phyloP scores from a whole-genome alignment of 2,797 vertebrate genomes.

The Chelonia mydas region DNA sequence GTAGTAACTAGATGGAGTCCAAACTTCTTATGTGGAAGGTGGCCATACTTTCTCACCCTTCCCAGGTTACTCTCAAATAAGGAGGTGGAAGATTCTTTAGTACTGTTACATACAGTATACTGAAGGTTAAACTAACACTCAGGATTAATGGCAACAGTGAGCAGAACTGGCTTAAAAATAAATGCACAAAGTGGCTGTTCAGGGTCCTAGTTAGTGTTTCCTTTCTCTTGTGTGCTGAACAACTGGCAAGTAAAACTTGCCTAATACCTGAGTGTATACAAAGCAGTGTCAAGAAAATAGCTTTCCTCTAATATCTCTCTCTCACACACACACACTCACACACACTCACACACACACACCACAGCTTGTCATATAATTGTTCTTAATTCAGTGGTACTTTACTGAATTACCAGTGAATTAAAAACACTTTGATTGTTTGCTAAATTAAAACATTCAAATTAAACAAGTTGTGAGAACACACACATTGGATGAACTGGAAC shows the following conservation, averaged over 20 bases:
- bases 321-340: too few relatives aligned
- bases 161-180: background rate
- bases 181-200: background rate
- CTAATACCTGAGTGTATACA: rapidly evolving
- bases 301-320: background rate
- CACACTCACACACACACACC: too few relatives aligned
- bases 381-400: background rate
- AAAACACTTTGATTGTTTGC: background rate
- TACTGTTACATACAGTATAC: rapidly evolving
- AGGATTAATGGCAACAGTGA: background rate
- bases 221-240: background rate
- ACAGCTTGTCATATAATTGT: rapidly evolving
- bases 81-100: background rate
- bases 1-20: background rate
- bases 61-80: background rate
- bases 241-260: background rate
- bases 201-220: background rate
- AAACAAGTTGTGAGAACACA: background rate
- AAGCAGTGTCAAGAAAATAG: background rate
- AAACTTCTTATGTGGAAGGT: background rate
- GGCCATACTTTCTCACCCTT: background rate
- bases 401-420: background rate
- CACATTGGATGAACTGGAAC: background rate
- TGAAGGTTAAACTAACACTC: background rate
- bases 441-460: background rate